Conservation (phyloP, 2,113 vertebrate genomes). For the Clarias macrocephalus region DNA sequence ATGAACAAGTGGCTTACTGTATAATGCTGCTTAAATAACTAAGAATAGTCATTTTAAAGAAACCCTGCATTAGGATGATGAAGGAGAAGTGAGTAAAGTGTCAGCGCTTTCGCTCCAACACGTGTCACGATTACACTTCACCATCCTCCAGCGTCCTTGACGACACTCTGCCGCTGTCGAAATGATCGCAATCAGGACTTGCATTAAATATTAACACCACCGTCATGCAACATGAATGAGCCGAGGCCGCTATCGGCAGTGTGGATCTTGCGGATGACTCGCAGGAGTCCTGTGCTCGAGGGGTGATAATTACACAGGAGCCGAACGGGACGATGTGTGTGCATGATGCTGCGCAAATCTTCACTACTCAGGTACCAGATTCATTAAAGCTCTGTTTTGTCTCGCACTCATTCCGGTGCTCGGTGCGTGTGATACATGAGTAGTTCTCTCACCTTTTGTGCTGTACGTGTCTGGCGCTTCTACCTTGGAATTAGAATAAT, state of each 20-base stretch:
- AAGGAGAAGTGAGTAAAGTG: too few relatives aligned
- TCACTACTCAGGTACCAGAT: conserved; percentile 44
- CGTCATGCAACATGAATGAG: conserved; percentile 52
- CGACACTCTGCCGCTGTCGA: conserved; percentile 33
- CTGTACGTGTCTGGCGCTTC: neutral
- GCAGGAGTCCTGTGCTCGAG: conserved; percentile 11
- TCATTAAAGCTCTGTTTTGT: conserved; percentile 42
- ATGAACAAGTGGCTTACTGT: neutral
- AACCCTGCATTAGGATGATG: neutral
- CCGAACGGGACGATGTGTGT: conserved; percentile 43
- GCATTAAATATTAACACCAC: conserved; percentile 52
- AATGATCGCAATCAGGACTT: conserved; percentile 55
- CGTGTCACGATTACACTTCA: conserved; percentile 8
- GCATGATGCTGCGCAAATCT: conserved; percentile 36
- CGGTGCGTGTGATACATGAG: neutral
- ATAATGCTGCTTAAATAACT: neutral
- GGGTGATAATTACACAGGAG: conserved; percentile 50
- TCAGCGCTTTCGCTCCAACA: neutral
- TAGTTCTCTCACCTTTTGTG: neutral
- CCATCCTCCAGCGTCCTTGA: conserved; percentile 21
- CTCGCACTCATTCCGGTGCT: neutral
- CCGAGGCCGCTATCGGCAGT: conserved; percentile 43
- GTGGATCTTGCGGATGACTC: conserved; percentile 37
- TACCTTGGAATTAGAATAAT: neutral
- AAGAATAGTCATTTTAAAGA: neutral